phyloP scores from a whole-genome alignment of 1,140 invertebrate genomes.

The Asobara japonica region DNA sequence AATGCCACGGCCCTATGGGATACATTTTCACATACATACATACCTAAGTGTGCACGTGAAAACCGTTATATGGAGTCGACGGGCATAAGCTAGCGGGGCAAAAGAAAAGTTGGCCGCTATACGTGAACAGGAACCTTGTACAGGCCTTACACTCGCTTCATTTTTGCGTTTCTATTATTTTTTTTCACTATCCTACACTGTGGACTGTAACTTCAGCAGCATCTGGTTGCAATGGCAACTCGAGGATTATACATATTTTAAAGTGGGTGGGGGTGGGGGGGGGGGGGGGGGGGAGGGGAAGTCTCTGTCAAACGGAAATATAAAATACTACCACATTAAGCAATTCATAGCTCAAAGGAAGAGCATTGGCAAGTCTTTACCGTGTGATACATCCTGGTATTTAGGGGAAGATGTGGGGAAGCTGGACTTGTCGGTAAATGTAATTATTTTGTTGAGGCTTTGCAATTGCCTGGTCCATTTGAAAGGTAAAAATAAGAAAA shows the following conservation, averaged over 20 bases:
- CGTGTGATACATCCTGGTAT: slow-evolving; percentile 3
- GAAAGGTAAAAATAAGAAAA: background rate
- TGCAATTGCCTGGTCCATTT: background rate
- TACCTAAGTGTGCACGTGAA: slow-evolving; percentile 44
- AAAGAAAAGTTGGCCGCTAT: slow-evolving; percentile 34
- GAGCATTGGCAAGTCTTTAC: background rate
- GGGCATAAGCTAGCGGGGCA: slow-evolving; percentile 38
- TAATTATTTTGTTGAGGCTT: background rate
- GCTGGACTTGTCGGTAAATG: too few species aligned
- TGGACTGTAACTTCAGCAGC: slow-evolving; percentile 17
- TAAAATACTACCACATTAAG: too few species aligned
- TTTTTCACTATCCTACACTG: slow-evolving; percentile 36
- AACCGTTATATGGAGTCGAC: slow-evolving; percentile 46
- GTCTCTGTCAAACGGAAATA: background rate
- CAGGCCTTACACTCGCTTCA: slow-evolving; percentile 27
- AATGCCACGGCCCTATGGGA: slow-evolving; percentile 46
- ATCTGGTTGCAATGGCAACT: slow-evolving; percentile 13
- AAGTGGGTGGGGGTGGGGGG: too few species aligned
- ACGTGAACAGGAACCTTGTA: slow-evolving; percentile 7
- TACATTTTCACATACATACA: slow-evolving; percentile 50
- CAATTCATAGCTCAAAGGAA: background rate
- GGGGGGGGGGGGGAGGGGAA: background rate
- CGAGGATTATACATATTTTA: slow-evolving; percentile 12
- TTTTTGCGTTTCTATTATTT: slow-evolving; percentile 21
- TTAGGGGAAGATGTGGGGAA: too few species aligned